Base-by-base conservation (phyloP, 2,888 invertebrate species). In the Drosophila gaucha region DNA sequence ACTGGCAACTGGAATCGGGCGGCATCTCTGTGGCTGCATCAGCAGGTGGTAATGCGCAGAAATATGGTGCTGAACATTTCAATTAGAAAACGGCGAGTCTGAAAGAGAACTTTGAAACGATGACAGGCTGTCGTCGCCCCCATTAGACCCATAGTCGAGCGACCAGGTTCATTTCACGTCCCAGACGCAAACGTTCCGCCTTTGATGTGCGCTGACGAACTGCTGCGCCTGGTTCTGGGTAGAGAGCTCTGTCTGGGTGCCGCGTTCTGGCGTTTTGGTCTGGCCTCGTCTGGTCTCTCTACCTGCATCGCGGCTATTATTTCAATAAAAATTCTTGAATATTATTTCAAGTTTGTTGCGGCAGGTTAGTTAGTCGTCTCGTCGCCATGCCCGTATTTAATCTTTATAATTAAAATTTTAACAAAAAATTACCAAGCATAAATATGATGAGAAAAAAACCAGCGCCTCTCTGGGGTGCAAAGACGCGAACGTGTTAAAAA, bases 311-410 rank as follows among this genome's bases (percentile, higher is more conserved):
- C 71, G 54, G 63, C 55, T 80, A 85, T 85, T 85, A 85, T 84
- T 85, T 85, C 84, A 86, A 86, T 80, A 86, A 86, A 85, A 86
- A 85, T 85, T 85, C 85, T 84, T 86, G 79, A 76, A 80, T 86
- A 86, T 85, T 83, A 84, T 80, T 86, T 76, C 67, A 73, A 83
- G 83, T 86, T 84, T 76, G 70, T 74, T 86, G 74, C 78, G 86
- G 72, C 83, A 78, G 86, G 83, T 83, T 83, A 78, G 75, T 80
- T 74, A 76, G 60, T 67, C 47, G 58, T 22, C 57, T 33, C 63
- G 50, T 28, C 46, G 46, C 31, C 64, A 52, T 51, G 68, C 65
- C 58, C 70, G 79, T 70, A 71, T 85, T 80, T 80, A 86, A 86
- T 83, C 68, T 80, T 86, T 71, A 83, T 84, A 83, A 85, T 85